Base-by-base conservation (phyloP, 2,888 invertebrate genomes). In the Agonopterix subpropinquella region DNA sequence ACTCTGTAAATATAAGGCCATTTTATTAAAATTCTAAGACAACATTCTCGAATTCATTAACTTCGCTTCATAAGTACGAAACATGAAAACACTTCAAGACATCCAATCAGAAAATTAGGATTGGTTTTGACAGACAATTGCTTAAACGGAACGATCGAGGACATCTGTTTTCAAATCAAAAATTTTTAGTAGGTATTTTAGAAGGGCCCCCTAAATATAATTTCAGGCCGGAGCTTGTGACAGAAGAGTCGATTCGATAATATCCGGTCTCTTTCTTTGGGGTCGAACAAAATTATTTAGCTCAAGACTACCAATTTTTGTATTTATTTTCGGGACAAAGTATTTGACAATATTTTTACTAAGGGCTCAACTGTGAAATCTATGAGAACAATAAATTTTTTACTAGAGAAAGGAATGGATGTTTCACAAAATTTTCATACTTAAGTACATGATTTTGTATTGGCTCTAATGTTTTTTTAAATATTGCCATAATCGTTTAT, bases 241-340 rank as follows among this genome's bases (percentile, higher is more conserved):
- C 57, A 62, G 59, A 55, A 54, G 60, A 65, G 65, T 63, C 56
- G 55, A 67, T 65, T 63, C 55, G 55, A 61, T 64, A 67, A 67
- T 67, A 66, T 68, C 68, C 67, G 65, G 55, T 51, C 57, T 53
- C 53, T 58, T 28, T 56, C 39, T 51, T 56, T 53, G 50, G 55
- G 36, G 10, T 15, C 15, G 44, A 44, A 44, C 39, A 15, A 47
- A 15, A 43, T 47, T 41, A 5, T 11, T 39, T 39, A 39, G 28
- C 5, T 28, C 4, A 28, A 28, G 28, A 7, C 7, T 28, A 28
- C 28, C 28, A 28, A 28, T 28, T 7, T 28, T 28, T 7, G 28
- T 28, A 28, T 28, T 28, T 5, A 28, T 5, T 28, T 28, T 5
- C 7, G 28, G 28, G 5, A 28, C 28, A 28, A 28, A 28, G 28